Evolutionary conservation across 1,140 invertebrate genomes (phyloP).

Genomic region (Dinoponera quadriceps): DNA sequence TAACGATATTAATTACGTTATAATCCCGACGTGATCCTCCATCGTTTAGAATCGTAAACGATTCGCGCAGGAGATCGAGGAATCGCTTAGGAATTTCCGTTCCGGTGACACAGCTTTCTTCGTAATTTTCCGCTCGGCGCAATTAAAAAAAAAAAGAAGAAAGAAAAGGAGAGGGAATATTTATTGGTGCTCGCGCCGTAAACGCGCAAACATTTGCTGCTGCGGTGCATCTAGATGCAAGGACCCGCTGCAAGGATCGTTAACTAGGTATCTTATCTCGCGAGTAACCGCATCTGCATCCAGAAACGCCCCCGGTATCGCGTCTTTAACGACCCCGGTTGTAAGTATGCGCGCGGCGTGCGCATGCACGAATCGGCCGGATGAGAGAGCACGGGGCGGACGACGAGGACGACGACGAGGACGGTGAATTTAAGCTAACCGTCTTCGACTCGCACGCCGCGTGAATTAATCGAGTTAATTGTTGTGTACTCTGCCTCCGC

Average conservation of each 20-base stretch:
- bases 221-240: conserved; percentile 34
- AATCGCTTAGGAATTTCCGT: too few relatives aligned
- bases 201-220: neutral
- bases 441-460: conserved; percentile 70
- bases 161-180: neutral
- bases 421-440: conserved; percentile 67
- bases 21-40: too few relatives aligned
- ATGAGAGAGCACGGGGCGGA: conserved; percentile 6
- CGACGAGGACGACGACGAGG: conserved; percentile 19
- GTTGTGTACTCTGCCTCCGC: conserved; percentile 66
- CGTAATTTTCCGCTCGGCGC: neutral
- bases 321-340: conserved; percentile 48
- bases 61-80: too few relatives aligned
- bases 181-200: conserved; percentile 7
- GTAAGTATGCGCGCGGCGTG: conserved; percentile 33
- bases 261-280: conserved; percentile 58
- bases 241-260: conserved; percentile 26
- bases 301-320: conserved; percentile 41
- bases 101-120: too few relatives aligned
- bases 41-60: too few relatives aligned
- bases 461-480: conserved; percentile 75
- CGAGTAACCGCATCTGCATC: conserved; percentile 58
- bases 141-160: neutral
- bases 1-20: too few relatives aligned
- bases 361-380: conserved; percentile 8